Evolutionary conservation across 2,888 invertebrate genomes (phyloP), one percentile per base, ranked within the genome.

Genomic region (Rutpela maculata): DNA sequence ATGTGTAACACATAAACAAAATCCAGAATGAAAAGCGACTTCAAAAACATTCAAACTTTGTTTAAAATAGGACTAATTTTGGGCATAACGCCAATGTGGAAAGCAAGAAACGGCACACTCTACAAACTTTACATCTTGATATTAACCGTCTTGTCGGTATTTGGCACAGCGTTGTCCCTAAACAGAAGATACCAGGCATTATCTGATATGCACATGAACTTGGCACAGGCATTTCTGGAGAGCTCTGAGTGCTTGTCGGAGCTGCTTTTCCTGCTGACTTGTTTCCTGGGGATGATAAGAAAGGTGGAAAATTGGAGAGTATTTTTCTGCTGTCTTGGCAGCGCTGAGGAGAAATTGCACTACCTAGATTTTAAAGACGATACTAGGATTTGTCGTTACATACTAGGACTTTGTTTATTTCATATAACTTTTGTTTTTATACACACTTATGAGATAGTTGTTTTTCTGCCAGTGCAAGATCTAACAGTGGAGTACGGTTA

Each of bases 401-500:
- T 74, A 50, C 11, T 60, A 10, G 57, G 57, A 31, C n/a, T 78
- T 31, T 11, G 65, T 6, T 11, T 74, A 19, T 66, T 78, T 12
- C 75, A 80, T 43, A 19, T 78, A 6, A 18, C 68, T 1, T 78
- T 77, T 35, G 11, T 69, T 15, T 19, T n/a, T 1, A 56, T 80
- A 17, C 78, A 78, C 7, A 31, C 66, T 31, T 72, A 60, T 11
- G 78, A 78, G 19, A 11, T 77, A 18, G 9, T 69, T 5, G 63
- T 68, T 26, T 80, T 78, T 78, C n/a, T 60, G 15, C 7, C 67
- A 31, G 50, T 65, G 10, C 70, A 38, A 12, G 57, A 59, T 17
- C 1, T 57, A 17, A 43, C n/a, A 15, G 38, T 63, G 11, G 78
- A 80, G 72, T 71, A 76, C 38, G 80, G 80, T 17, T 80, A 80